Conservation (phyloP, 2,797 vertebrate species). For the Notamacropus eugenii region DNA sequence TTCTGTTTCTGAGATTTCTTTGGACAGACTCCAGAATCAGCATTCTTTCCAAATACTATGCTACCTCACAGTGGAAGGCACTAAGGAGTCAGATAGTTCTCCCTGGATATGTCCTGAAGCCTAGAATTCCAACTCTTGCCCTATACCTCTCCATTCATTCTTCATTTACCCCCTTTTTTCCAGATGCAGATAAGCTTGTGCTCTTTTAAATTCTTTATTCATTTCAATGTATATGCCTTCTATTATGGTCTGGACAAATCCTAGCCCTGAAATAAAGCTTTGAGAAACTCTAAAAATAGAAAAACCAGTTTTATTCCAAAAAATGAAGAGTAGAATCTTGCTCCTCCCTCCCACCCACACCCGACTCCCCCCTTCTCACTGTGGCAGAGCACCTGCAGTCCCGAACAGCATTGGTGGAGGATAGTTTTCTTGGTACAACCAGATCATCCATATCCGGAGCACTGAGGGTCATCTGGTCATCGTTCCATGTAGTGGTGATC, state of each 20-base stretch:
- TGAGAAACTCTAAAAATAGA: neutral
- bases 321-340: neutral
- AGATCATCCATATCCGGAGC: slow-evolving; percentile 90
- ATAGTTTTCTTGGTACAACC: slow-evolving; percentile 83
- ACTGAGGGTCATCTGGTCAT: slow-evolving; percentile 83
- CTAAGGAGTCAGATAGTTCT: neutral
- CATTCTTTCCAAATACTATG: neutral
- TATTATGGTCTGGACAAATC: neutral
- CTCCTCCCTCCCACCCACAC: neutral
- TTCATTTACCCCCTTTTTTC: neutral
- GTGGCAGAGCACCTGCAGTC: slow-evolving; percentile 89
- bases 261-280: neutral
- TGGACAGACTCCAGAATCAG: neutral
- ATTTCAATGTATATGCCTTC: neutral
- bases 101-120: neutral
- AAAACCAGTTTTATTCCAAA: neutral
- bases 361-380: neutral
- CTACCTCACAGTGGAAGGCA: neutral
- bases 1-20: neutral
- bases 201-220: neutral
- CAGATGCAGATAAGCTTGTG: neutral
- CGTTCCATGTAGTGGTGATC: slow-evolving; percentile 84
- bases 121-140: neutral
- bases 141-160: neutral
- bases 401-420: slow-evolving; percentile 81